Percentiles rank a stretch among this genome's conserved stretches.
phyloP scores from a whole-genome alignment of 2,797 vertebrate species.

The Botia almorhae region DNA sequence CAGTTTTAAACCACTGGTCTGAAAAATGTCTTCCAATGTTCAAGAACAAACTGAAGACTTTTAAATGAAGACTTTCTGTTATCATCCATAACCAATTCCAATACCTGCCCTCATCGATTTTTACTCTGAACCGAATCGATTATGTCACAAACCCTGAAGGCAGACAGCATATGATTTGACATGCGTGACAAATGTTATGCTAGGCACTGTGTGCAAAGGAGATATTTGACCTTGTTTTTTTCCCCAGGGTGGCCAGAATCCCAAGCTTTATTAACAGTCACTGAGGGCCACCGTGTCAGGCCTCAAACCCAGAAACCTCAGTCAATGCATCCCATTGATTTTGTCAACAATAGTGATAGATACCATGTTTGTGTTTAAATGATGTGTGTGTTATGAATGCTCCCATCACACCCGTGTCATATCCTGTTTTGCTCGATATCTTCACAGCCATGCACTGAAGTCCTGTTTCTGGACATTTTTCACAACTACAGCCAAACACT shows the following conservation, averaged over 20 bases:
- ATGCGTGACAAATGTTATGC: neutral
- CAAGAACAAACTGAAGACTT: too few species aligned
- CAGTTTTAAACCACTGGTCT: neutral
- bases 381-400: constrained; percentile 8
- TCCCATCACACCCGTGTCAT: neutral
- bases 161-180: constrained; percentile 19
- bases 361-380: constrained; percentile 26
- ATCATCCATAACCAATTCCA: neutral
- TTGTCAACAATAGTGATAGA: constrained; percentile 1
- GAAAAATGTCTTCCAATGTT: neutral
- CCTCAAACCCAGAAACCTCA: neutral
- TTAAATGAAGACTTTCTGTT: too few species aligned
- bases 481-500: constrained; percentile 95
- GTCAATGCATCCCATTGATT: constrained; percentile 20
- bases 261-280: constrained; percentile 4
- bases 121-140: constrained; percentile 10
- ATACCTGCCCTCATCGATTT: constrained; percentile 23
- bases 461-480: constrained; percentile 97
- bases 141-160: constrained; percentile 24
- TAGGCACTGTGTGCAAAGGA: neutral
- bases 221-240: constrained; percentile 26
- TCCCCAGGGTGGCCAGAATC: neutral
- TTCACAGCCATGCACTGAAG: constrained; percentile 91
- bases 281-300: neutral
- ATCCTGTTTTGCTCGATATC: constrained; percentile 13